Evolutionary conservation across 2,888 invertebrate genomes (phyloP), one percentile per base, ranked within the genome.

Genomic region (Merodon equestris): DNA sequence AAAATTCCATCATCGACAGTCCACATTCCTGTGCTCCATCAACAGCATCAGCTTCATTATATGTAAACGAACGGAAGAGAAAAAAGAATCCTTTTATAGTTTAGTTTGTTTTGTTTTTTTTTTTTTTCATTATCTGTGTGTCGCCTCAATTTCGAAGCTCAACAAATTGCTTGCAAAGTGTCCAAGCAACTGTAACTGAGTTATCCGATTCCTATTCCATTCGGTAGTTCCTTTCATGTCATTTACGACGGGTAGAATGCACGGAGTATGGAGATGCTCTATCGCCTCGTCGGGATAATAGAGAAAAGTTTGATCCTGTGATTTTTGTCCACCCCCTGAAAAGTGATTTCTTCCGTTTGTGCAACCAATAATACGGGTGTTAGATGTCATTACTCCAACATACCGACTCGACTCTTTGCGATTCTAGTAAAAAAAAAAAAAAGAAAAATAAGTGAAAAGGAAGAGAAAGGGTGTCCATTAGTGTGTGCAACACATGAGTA

Each of bases 141-240:
- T 27, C 27, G 3, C 2, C 7, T 2, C 3, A 27, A 27, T 27
- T 27, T 27, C 27, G 27, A 27, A 7, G 77, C 77, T 77, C 73
- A 68, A 73, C 73, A 73, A 77, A 77, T 77, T 68, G 67, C 68
- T 73, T 77, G 67, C 72, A 73, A 77, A 77, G 67, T 73, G 67
- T 45, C 38, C 58, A 67, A 77, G 61, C 58, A 60, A 71, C 60
- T 42, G 44, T 66, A 57, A 67, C 57, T 50, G 51, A 61, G 57
- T 61, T 48, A 45, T 56, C 53, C 40, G 36, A 17, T 50, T 56
- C 42, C 47, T 18, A 36, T 17, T 45, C 50, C 13, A 47, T 42
- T n/a, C 14, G 17, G 18, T 14, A 27, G 27, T 27, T 40, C 42
- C 53, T 56, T 73, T 70, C 19, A 67, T 57, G 40, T 17, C 53